Evolutionary conservation across 1,140 invertebrate genomes (phyloP).

Genomic region (Bathynomus jamesi): DNA sequence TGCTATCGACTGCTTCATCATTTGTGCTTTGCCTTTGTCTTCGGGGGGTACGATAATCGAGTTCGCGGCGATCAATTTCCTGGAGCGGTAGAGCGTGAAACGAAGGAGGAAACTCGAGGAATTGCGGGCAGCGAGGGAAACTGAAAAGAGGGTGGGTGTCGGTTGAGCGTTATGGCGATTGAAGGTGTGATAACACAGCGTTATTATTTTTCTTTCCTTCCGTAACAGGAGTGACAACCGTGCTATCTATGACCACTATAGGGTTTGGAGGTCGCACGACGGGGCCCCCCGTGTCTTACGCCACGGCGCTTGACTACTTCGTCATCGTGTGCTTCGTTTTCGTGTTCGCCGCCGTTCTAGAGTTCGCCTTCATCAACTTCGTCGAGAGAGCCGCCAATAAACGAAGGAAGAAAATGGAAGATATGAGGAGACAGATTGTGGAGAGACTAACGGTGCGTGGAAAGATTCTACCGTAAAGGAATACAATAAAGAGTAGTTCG

Average conservation of each 20-base stretch:
- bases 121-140: slow-evolving; percentile 39
- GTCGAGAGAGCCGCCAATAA: slow-evolving; percentile 45
- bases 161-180: not conserved
- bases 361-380: slow-evolving; percentile 56
- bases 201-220: not conserved
- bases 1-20: slow-evolving; percentile 54
- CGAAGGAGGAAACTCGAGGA: slow-evolving; percentile 42
- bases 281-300: slow-evolving; percentile 52
- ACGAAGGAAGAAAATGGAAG: slow-evolving; percentile 36
- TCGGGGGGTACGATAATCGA: slow-evolving; percentile 54
- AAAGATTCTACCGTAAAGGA: not conserved
- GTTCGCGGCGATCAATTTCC: slow-evolving; percentile 54
- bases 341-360: slow-evolving; percentile 54
- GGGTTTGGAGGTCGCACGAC: slow-evolving; percentile 52
- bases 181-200: not conserved
- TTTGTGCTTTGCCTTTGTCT: slow-evolving; percentile 53
- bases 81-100: slow-evolving; percentile 45
- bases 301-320: slow-evolving; percentile 55
- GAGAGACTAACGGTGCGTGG: slow-evolving; percentile 33
- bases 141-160: not conserved
- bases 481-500: not conserved
- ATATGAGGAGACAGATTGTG: slow-evolving; percentile 32
- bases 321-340: slow-evolving; percentile 54
- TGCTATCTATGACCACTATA: slow-evolving; percentile 54
- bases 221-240: slow-evolving; percentile 51